Conservation (phyloP, 2,113 vertebrate genomes). For the Trogon melanurus region DNA sequence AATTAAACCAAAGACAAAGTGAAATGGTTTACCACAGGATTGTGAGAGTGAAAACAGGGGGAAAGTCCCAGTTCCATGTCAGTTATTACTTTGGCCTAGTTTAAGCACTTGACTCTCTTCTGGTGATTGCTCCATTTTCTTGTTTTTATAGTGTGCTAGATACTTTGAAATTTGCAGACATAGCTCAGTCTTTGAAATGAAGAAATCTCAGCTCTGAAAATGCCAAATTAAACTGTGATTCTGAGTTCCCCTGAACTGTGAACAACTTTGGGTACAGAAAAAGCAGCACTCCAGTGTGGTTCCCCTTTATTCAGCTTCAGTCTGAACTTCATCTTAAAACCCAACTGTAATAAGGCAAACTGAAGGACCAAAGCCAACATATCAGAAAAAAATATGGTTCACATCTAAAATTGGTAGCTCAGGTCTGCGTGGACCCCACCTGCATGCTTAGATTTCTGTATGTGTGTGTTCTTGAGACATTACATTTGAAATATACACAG, state of each 20-base stretch:
- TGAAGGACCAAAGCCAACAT: not conserved
- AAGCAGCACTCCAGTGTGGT: not conserved
- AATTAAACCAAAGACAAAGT: slow-evolving; percentile 54
- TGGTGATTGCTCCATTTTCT: slow-evolving; percentile 25
- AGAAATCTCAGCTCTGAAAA: slow-evolving; percentile 21
- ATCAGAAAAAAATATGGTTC: not conserved
- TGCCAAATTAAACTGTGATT: slow-evolving; percentile 14
- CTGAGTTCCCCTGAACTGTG: not conserved
- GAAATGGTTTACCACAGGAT: slow-evolving; percentile 38
- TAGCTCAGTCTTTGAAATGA: slow-evolving; percentile 39
- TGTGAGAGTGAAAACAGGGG: slow-evolving; percentile 43
- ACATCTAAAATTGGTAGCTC: not conserved
- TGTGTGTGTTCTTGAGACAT: not conserved
- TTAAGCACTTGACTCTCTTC: slow-evolving; percentile 23
- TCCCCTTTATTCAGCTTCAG: not conserved
- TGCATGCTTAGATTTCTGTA: not conserved
- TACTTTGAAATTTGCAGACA: slow-evolving; percentile 34
- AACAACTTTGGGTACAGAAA: not conserved
- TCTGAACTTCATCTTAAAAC: not conserved
- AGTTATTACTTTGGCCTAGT: slow-evolving; percentile 67
- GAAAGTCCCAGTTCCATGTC: slow-evolving; percentile 55
- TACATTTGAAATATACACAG: slow-evolving; percentile 32
- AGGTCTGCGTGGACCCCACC: not conserved
- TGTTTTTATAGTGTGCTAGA: not conserved
- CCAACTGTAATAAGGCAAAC: not conserved